Base-by-base conservation (phyloP, 2,888 invertebrate species). In the Drosophila pseudotakahashii region DNA sequence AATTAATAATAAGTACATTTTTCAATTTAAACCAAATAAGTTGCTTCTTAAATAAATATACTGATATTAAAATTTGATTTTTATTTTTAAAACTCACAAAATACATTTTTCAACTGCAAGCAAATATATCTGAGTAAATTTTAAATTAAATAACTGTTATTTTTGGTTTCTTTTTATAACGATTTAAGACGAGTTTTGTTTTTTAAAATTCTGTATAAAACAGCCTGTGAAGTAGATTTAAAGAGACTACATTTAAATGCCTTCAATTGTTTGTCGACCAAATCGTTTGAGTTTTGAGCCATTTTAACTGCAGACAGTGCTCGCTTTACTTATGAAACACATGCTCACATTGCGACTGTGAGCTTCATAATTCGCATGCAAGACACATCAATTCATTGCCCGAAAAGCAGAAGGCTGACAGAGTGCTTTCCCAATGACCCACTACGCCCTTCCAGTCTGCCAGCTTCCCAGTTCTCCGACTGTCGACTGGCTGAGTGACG, bases 311-410 rank as follows among this genome's bases (percentile, higher is more conserved):
- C 47, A 39, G 30, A 61, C 45, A 62, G 32, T 0, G 0, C 5
- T 0, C 32, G 37, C 10, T 23, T 71, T 53, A 59, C 59, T 68
- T 74, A 55, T 76, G 64, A 45, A 37, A 45, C 52, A 36, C 64
- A 30, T 13, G 16, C 26, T 30, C 45, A 26, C 23, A 23, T 26
- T 41, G 39, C 54, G 42, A 23, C 13, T 19, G 26, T 36, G 68
- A 37, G 52, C 42, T 54, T 42, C 44, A 52, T 54, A 83, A 81
- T 86, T 73, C 71, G 75, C 75, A 87, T 87, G 81, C 87, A 84
- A 68, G 77, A 66, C 81, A 80, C 87, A 80, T 81, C 70, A 51
- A 84, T 87, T 81, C 77, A 77, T 72, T 78, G 80, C 73, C 44
- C 61, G 76, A 74, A 66, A 61, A 50, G 70, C 39, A 70, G 48